Base-by-base conservation (phyloP, 2,113 vertebrate species). In the Leucopternis melanops region DNA sequence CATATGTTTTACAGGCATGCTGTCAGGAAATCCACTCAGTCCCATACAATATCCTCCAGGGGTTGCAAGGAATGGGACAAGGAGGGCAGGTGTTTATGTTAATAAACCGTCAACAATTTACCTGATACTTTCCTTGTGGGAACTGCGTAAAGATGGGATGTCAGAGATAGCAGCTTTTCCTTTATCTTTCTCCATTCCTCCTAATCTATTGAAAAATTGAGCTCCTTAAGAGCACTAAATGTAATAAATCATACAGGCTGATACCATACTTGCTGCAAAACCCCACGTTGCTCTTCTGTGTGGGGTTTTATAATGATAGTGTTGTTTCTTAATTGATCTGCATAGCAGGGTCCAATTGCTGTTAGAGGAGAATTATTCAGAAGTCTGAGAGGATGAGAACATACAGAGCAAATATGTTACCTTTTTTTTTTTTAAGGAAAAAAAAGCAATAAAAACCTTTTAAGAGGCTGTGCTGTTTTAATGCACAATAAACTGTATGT, bases 311-410 rank as follows among this genome's bases (percentile, higher is more conserved):
- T 82, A 97, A 95, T 96, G 85, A 81, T 63, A 97, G 84, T 59
- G 77, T 70, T 92, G 74, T 66, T 94, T 91, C 77, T 70, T 94
- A 94, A 91, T 77, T 95, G 96, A 96, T 92, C 81, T 73, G 81
- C 89, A 17, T 75, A 87, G 89, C 83, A 55, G 94, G 84, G 78
- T 70, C 84, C 71, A 66, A 82, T 72, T 85, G 91, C 78, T 83
- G 49, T 15, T 85, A 67, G 62, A 96, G 66, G 49, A 47, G 74
- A 96, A 92, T 97, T 96, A 88, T 81, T 86, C 63, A 15, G 73
- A 88, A 97, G 70, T 94, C 90, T 73, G 94, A 96, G 94, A 90
- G 86, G 86, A 95, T 97, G 54, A 91, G 91, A 87, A 81, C 42
- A 50, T 54, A 80, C 36, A 92, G 58, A 74, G 67, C 54, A 55